phyloP scores from a whole-genome alignment of 30 jellyfish, hydroid and myxozoan species.

The Morbakka virulenta region DNA sequence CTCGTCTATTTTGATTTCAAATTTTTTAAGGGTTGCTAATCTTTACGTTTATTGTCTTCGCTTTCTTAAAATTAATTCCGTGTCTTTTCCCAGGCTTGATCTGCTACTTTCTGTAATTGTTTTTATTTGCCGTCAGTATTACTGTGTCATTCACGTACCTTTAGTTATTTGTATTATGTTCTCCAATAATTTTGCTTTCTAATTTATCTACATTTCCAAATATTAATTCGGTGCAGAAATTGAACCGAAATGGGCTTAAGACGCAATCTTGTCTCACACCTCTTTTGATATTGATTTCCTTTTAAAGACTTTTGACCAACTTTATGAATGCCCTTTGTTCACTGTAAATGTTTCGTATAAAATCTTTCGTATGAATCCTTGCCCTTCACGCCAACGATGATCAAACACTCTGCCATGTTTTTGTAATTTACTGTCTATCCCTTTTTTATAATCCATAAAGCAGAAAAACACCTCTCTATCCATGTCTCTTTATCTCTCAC shows the following conservation, averaged over 20 bases:
- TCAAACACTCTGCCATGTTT: not conserved
- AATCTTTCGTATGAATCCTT: conserved; percentile 1
- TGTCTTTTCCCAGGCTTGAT: too few relatives aligned
- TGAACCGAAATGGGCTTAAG: conserved; percentile 15
- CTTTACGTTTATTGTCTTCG: too few relatives aligned
- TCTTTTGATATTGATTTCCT: not conserved
- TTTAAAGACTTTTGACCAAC: not conserved
- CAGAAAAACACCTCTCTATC: not conserved
- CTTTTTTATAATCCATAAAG: too few relatives aligned
- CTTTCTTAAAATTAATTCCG: too few relatives aligned
- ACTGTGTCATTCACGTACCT: too few relatives aligned
- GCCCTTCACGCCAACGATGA: not conserved
- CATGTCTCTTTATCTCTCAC: not conserved
- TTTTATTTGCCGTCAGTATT: too few relatives aligned
- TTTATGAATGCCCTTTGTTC: conserved; percentile 7
- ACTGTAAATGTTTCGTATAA: conserved; percentile 15
- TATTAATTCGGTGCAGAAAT: conserved; percentile 17
- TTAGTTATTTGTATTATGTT: too few relatives aligned
- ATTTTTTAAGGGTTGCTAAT: too few relatives aligned
- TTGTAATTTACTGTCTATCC: too few relatives aligned
- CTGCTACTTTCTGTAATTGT: too few relatives aligned
- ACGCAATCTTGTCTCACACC: conserved; percentile 50
- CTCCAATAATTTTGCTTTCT: too few relatives aligned
- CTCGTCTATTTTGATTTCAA: too few relatives aligned
- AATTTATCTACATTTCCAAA: not conserved